phyloP scores from a whole-genome alignment of 37 sponge, comb jelly and placozoan species.

The Chondrosia reniformis region DNA sequence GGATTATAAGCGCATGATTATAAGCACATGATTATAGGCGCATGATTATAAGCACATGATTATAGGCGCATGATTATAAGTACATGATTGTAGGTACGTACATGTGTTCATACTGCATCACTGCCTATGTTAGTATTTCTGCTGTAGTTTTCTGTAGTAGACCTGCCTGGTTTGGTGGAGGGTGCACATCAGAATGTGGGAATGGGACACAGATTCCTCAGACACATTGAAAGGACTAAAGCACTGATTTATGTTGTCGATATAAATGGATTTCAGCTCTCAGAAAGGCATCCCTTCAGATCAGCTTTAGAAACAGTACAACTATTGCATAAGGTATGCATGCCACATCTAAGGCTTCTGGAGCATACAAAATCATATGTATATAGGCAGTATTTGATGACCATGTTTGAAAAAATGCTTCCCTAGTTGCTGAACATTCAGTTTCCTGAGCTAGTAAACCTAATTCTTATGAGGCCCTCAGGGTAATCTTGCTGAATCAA shows the following conservation, averaged over 20 bases:
- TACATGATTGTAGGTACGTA: not conserved
- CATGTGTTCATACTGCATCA: not conserved
- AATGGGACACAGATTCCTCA: constrained; percentile 81
- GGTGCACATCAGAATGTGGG: constrained; percentile 77
- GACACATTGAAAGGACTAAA: constrained; percentile 76
- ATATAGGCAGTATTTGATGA: too few species aligned
- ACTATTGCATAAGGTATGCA: constrained; percentile 17
- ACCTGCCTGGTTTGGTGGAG: constrained; percentile 83
- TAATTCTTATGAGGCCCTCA: too few species aligned
- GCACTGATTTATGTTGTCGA: constrained; percentile 68
- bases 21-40: not conserved
- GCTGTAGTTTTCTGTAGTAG: constrained; percentile 51
- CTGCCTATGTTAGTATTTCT: not conserved
- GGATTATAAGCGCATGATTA: not conserved
- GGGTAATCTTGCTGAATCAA: too few species aligned
- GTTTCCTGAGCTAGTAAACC: too few species aligned
- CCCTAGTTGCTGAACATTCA: too few species aligned
- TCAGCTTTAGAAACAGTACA: constrained; percentile 18
- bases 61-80: not conserved
- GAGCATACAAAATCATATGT: too few species aligned
- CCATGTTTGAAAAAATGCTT: too few species aligned
- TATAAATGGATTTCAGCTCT: constrained; percentile 48
- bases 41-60: not conserved
- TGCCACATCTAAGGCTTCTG: too few species aligned
- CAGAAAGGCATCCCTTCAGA: constrained; percentile 11